Percentiles rank a stretch among this genome's conserved stretches.
Conservation (phyloP, 35 echinoderm and acorn worm genomes). For the Stichopus chloronotus region DNA sequence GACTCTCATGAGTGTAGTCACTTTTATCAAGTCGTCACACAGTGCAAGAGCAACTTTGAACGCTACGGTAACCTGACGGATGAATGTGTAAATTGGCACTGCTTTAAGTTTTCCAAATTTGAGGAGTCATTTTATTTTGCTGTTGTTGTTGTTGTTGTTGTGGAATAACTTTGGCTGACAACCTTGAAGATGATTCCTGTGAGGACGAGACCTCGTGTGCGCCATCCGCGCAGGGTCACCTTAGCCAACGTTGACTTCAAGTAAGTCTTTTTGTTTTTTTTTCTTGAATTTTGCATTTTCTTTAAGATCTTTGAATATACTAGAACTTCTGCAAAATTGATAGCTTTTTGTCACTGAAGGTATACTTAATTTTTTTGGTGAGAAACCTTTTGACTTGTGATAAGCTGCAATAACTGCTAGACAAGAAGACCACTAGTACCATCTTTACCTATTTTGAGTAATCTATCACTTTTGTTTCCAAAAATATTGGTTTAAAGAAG, state of each 20-base stretch:
- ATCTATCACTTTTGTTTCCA: too few relatives aligned
- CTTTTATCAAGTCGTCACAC: background rate
- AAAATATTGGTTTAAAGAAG: too few relatives aligned
- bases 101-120: background rate
- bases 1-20: background rate
- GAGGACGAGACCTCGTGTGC: conserved; percentile 63
- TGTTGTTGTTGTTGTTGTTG: background rate
- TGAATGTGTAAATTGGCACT: background rate
- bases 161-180: conserved; percentile 1
- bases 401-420: too few relatives aligned
- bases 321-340: too few relatives aligned
- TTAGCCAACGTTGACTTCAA: conserved; percentile 89
- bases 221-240: conserved; percentile 79
- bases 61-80: background rate
- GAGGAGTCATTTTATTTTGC: background rate
- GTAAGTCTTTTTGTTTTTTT: conserved; percentile 56
- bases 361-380: too few relatives aligned
- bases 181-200: conserved; percentile 64
- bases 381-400: too few relatives aligned
- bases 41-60: background rate
- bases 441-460: too few relatives aligned
- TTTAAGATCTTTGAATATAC: too few relatives aligned
- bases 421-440: too few relatives aligned
- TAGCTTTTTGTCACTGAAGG: too few relatives aligned
- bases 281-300: background rate